Evolutionary conservation across 2,888 invertebrate species (phyloP).

Genomic region (Anarsia innoxiella): DNA sequence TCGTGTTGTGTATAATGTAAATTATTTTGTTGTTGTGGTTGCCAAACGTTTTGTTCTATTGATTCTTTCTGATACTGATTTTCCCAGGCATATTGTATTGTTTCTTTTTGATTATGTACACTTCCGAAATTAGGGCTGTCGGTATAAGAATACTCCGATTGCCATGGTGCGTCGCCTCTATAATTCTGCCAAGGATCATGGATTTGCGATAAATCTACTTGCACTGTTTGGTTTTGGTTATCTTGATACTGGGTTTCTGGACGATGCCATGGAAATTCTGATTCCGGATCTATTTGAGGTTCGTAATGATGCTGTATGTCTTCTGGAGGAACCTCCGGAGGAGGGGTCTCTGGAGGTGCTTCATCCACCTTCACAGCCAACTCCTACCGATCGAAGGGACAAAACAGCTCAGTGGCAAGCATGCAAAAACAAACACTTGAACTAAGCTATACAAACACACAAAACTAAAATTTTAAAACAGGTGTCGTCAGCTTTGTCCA

Average conservation of each 20-base stretch:
- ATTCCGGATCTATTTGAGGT: conserved; percentile 52
- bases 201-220: conserved; percentile 42
- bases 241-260: conserved; percentile 41
- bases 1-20: conserved; percentile 13
- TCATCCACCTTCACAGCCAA: conserved; percentile 47
- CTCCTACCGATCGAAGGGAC: conserved; percentile 59
- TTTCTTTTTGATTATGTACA: conserved; percentile 30
- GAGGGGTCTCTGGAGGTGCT: conserved; percentile 29
- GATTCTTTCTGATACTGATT: conserved; percentile 29
- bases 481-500: conserved; percentile 62
- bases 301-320: conserved; percentile 48
- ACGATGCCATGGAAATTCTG: conserved; percentile 68
- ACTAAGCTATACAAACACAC: conserved; percentile 53
- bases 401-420: conserved; percentile 60
- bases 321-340: conserved; percentile 35
- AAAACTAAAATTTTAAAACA: conserved; percentile 23
- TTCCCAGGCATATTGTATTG: conserved; percentile 54
- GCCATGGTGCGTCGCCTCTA: conserved; percentile 58
- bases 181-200: conserved; percentile 87
- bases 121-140: conserved; percentile 22
- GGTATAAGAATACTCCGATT: conserved; percentile 7
- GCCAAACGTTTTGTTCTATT: neutral
- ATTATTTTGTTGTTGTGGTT: conserved; percentile 18
- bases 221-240: conserved; percentile 25
- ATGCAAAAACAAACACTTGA: conserved; percentile 61